Conservation (phyloP, 2,113 vertebrate species). For the Melanerpes aurifrons region DNA sequence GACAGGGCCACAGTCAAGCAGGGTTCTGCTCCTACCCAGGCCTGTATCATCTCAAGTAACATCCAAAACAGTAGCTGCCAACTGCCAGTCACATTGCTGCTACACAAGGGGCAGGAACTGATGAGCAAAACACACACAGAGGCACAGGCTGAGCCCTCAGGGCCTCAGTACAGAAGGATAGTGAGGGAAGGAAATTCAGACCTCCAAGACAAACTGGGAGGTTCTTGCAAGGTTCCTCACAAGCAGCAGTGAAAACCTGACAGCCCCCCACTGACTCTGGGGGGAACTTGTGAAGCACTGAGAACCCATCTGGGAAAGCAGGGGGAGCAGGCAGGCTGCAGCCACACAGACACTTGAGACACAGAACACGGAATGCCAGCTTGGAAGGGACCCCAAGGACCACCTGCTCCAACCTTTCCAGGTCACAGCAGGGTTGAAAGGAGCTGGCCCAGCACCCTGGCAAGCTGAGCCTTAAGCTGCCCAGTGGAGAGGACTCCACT, state of each 20-base stretch:
- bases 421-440: too few species aligned
- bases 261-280: too few species aligned
- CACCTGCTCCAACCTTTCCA: too few species aligned
- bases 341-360: neutral
- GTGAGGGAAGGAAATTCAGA: neutral
- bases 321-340: neutral
- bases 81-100: neutral
- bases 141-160: accelerated
- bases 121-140: neutral
- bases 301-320: neutral
- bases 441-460: too few species aligned
- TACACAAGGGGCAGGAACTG: neutral
- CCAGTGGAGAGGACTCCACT: too few species aligned
- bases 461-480: too few species aligned
- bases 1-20: neutral
- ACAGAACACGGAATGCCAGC: neutral
- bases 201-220: neutral
- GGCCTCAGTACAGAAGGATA: neutral
- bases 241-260: accelerated
- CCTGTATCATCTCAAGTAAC: neutral
- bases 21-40: neutral
- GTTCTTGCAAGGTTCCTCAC: neutral
- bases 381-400: too few species aligned
- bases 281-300: neutral
- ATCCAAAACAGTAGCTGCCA: neutral